Conservation (phyloP, 2,888 invertebrate genomes). For the Leptarthrus brevirostris region DNA sequence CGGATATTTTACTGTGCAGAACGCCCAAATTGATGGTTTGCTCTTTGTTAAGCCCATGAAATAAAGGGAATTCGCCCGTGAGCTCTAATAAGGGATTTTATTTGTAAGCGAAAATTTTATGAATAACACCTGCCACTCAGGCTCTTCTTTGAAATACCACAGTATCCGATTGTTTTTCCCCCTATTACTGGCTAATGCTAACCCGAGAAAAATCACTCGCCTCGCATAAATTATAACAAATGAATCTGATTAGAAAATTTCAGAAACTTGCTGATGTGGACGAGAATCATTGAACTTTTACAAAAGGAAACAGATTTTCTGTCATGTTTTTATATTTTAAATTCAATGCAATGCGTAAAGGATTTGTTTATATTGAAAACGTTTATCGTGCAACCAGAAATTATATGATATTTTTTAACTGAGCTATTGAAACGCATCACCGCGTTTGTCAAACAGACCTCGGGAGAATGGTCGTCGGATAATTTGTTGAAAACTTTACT, state of each 20-base stretch:
- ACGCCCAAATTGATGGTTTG: conserved; percentile 43
- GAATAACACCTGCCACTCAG: conserved; percentile 33
- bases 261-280: conserved; percentile 12
- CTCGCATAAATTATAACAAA: conserved; percentile 32
- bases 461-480: too few species aligned
- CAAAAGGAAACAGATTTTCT: too few species aligned
- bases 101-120: conserved; percentile 35
- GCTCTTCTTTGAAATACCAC: conserved; percentile 22
- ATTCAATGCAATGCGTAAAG: too few species aligned
- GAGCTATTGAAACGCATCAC: too few species aligned
- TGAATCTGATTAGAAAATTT: conserved; percentile 18
- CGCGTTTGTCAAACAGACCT: too few species aligned
- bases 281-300: background rate
- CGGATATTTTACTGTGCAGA: conserved; percentile 15
- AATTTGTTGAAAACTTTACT: background rate
- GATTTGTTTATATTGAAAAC: too few species aligned
- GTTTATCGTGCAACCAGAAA: too few species aligned
- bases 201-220: conserved; percentile 11
- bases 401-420: too few species aligned
- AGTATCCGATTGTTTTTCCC: conserved; percentile 35
- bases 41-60: conserved; percentile 40
- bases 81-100: conserved; percentile 27
- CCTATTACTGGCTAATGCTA: conserved; percentile 19
- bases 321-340: too few species aligned
- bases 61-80: conserved; percentile 33